A percentile compares a stretch with the other conserved stretches of the same genome.
These are phyloP conservation scores for Carlito syrichta DNA, from an alignment of 2,113 vertebrate genomes.

Conservation along the genomic window DNA sequence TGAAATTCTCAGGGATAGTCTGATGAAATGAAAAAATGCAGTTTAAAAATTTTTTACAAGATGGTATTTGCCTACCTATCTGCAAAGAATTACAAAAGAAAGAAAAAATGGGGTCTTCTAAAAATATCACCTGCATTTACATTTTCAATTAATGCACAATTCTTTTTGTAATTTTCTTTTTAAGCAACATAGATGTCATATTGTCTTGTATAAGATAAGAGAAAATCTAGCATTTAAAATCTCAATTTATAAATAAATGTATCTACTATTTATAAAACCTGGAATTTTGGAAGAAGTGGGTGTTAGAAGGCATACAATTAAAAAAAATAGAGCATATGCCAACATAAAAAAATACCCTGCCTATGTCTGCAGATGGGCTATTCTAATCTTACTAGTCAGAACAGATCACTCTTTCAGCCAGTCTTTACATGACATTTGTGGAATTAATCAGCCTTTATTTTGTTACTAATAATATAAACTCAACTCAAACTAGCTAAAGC, in stretches of 20 bases:
- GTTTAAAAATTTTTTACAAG: conserved; percentile 13
- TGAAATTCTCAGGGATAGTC: not conserved
- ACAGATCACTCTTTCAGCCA: not conserved
- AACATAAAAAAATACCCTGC: not conserved
- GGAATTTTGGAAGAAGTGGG: not conserved
- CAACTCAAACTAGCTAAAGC: not conserved
- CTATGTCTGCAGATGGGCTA: not conserved
- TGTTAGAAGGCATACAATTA: not conserved
- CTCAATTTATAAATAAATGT: not conserved
- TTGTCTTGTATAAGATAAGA: not conserved
- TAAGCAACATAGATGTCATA: not conserved
- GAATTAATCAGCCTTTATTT: not conserved
- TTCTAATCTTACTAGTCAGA: not conserved
- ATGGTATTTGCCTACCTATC: not conserved
- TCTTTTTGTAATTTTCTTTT: not conserved
- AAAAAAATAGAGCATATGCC: not conserved
- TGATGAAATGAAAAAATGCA: not conserved
- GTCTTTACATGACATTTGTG: not conserved
- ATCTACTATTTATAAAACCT: not conserved
- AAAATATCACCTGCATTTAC: not conserved
- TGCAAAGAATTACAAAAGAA: not conserved
- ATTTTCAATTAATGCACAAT: conserved; percentile 7
- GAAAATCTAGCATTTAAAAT: not conserved
- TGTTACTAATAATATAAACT: not conserved
- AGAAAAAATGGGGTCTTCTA: not conserved